Base-by-base conservation (phyloP, 2,797 vertebrate genomes). In the Podarcis siculus region DNA sequence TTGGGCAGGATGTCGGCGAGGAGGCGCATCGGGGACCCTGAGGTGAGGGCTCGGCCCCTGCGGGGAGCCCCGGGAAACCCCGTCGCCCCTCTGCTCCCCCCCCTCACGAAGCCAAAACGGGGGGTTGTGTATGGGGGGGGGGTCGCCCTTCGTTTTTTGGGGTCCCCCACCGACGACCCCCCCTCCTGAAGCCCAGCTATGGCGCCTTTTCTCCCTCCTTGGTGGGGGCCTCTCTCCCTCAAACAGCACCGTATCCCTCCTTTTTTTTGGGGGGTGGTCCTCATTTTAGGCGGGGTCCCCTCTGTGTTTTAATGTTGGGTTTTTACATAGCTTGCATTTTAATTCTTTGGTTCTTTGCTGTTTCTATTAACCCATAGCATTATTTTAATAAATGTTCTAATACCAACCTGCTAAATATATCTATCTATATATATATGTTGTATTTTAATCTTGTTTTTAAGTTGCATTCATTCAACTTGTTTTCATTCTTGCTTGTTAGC, bases 321-420 rank as follows among this genome's bases (percentile, higher is more conserved):
- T 97, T 97, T 97, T 97, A 97, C 97, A 97, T 98, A 97, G 97
- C 97, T 98, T 97, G 97, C 97, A 95, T 98, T 98, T 97, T 97
- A 97, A 96, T 97, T 97, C 97, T 97, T 98, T 97, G 97, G 97
- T 98, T 98, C 97, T 97, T 97, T 97, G 97, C 97, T 97, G 96
- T 97, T 98, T 97, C 97, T 98, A 97, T 97, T 98, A 98, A 98
- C 97, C 97, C 96, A 97, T 97, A 97, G 97, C 97, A 97, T 98
- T 98, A 98, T 98, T 98, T 98, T 98, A 98, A 98, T 98, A 98
- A 98, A 98, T 98, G 97, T 97, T 97, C 97, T 97, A 97, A 97
- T 97, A 97, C 96, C 97, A 97, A 97, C 96, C 97, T 97, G n/a
- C n/a, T n/a, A n/a, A n/a, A n/a, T n/a, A n/a, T n/a, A n/a, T n/a